Evolutionary conservation across 2,888 invertebrate genomes (phyloP).

Genomic region (Scaptomyza caliginosa): DNA sequence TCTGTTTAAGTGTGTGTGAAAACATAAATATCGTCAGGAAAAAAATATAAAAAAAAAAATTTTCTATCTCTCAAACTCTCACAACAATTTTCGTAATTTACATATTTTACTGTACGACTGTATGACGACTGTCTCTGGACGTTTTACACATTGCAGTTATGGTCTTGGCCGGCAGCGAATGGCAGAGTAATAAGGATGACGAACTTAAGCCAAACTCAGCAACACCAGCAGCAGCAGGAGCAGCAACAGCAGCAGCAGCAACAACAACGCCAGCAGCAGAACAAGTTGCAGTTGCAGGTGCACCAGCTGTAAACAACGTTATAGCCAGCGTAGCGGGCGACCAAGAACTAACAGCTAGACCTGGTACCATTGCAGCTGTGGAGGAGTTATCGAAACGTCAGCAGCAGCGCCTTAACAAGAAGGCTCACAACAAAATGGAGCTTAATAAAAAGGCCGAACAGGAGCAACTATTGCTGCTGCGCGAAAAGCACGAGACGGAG

Average conservation of each 20-base stretch:
- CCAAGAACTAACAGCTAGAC: constrained; percentile 23
- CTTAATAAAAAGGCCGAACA: constrained; percentile 51
- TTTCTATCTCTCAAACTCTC: constrained; percentile 20
- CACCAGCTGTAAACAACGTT: constrained; percentile 20
- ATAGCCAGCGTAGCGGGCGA: constrained; percentile 8
- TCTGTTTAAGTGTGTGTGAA: constrained; percentile 20
- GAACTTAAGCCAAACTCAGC: constrained; percentile 49
- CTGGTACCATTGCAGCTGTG: constrained; percentile 1
- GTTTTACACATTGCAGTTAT: constrained; percentile 67
- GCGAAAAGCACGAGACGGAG: constrained; percentile 60
- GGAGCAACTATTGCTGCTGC: constrained; percentile 39
- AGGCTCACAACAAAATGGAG: constrained; percentile 55
- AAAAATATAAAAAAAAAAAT: constrained; percentile 33
- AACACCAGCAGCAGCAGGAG: constrained; percentile 47
- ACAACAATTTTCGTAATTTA: constrained; percentile 14
- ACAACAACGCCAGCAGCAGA: constrained; percentile 29
- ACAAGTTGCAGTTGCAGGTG: constrained; percentile 25
- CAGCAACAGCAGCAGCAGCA: constrained; percentile 40
- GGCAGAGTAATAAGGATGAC: constrained; percentile 77
- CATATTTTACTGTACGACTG: constrained; percentile 25
- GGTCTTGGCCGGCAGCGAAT: constrained; percentile 83
- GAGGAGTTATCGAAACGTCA: constrained; percentile 36
- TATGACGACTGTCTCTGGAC: constrained; percentile 14
- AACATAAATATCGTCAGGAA: constrained; percentile 29
- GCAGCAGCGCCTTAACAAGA: constrained; percentile 39